Conservation (phyloP, 2,888 invertebrate genomes). For the Dendrolimus houi region DNA sequence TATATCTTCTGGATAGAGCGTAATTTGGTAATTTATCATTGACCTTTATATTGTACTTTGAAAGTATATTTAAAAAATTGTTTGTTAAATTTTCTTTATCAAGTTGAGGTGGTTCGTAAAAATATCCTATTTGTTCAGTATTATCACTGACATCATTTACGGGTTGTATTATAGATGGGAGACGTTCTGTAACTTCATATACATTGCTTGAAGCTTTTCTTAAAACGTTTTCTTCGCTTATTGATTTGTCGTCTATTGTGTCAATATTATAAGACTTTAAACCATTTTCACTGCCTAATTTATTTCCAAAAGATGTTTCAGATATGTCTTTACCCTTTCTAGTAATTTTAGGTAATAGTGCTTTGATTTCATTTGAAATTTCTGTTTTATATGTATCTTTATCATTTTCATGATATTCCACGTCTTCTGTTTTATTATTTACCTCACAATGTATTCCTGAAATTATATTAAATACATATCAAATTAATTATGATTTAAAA, state of each 20-base stretch:
- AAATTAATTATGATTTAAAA: too few relatives aligned
- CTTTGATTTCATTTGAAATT: too few relatives aligned
- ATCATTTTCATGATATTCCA: neutral
- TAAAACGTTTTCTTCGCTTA: neutral
- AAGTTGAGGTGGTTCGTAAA: slow-evolving; percentile 13
- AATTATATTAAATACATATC: too few relatives aligned
- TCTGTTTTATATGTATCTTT: neutral
- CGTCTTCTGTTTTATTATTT: too few relatives aligned
- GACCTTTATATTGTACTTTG: slow-evolving; percentile 45
- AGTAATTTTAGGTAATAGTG: neutral
- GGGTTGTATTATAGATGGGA: slow-evolving; percentile 5
- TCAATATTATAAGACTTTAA: neutral
- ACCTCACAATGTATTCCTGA: too few relatives aligned
- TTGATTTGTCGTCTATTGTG: neutral
- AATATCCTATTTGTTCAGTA: slow-evolving; percentile 13
- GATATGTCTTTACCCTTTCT: neutral
- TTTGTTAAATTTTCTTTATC: slow-evolving; percentile 20
- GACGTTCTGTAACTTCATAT: slow-evolving; percentile 37
- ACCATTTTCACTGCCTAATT: neutral
- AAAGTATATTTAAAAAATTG: slow-evolving; percentile 32
- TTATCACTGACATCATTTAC: slow-evolving; percentile 9
- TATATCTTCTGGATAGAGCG: slow-evolving; percentile 31
- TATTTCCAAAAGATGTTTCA: neutral
- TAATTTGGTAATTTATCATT: slow-evolving; percentile 47
- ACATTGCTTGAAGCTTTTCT: neutral